Percentiles rank a stretch among this genome's conserved stretches.
Conservation (phyloP, 2,888 invertebrate species). For the Lathronympha strigana region DNA sequence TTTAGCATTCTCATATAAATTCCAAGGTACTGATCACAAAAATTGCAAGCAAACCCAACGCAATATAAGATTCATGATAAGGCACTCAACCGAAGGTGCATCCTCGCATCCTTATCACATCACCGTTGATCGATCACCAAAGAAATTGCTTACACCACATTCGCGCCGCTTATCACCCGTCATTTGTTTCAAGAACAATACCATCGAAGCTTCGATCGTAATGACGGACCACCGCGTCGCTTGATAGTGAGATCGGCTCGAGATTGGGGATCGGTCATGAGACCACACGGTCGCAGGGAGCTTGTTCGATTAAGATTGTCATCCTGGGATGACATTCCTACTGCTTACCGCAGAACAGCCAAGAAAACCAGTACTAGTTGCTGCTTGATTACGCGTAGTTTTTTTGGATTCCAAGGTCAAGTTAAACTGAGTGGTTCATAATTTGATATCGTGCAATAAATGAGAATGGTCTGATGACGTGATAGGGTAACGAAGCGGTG, state of each 20-base stretch:
- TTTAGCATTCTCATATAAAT: no score
- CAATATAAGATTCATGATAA: slow-evolving; percentile 19
- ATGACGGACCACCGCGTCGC: slow-evolving; percentile 79
- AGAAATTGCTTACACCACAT: slow-evolving; percentile 64
- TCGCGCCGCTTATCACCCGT: slow-evolving; percentile 77
- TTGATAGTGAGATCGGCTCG: slow-evolving; percentile 75
- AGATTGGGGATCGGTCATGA: slow-evolving; percentile 76
- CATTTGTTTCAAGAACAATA: slow-evolving; percentile 79
- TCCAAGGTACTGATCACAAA: neutral
- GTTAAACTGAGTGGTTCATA: neutral
- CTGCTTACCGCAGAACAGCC: neutral
- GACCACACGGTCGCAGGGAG: slow-evolving; percentile 83
- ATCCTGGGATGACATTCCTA: slow-evolving; percentile 57
- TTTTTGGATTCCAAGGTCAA: neutral
- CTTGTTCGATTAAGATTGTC: slow-evolving; percentile 83
- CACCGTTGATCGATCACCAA: slow-evolving; percentile 65
- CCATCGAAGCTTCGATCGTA: slow-evolving; percentile 65
- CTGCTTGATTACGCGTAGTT: neutral
- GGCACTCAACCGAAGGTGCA: neutral
- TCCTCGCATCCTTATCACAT: slow-evolving; percentile 35
- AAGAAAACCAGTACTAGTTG: neutral
- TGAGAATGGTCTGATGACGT: slow-evolving; percentile 56
- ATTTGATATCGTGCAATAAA: neutral
- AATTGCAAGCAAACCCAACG: neutral
- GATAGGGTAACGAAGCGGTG: slow-evolving; percentile 81